These are phyloP conservation scores for Perognathus longimembris DNA, from an alignment of 2,113 vertebrate species.

Conservation along the genomic window DNA sequence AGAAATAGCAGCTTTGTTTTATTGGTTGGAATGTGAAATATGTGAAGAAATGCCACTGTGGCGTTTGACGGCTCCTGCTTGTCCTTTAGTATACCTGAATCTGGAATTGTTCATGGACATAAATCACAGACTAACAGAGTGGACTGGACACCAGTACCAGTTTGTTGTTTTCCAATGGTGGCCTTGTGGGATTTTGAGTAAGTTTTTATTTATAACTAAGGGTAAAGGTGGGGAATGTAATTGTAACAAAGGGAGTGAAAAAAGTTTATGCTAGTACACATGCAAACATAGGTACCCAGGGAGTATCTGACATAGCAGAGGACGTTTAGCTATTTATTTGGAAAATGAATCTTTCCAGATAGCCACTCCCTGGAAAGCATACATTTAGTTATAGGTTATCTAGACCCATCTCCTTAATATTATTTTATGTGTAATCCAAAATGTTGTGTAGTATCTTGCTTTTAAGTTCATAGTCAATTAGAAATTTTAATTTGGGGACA, in stretches of 20 bases:
- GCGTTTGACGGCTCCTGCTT: background rate
- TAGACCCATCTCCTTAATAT: background rate
- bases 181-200: background rate
- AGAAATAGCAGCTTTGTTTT: conserved; percentile 56
- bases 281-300: background rate
- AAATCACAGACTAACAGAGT: conserved; percentile 14
- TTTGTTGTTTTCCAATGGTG: background rate
- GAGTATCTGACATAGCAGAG: background rate
- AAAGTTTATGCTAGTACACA: background rate
- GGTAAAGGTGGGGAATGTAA: background rate
- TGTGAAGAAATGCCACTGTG: conserved; percentile 38
- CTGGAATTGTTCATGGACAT: background rate
- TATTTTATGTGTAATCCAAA: background rate
- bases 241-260: background rate
- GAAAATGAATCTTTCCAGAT: background rate
- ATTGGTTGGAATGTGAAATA: conserved; percentile 58
- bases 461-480: background rate
- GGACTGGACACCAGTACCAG: background rate
- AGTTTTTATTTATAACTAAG: background rate
- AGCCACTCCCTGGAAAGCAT: background rate
- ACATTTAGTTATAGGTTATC: background rate
- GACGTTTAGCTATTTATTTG: background rate
- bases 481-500: background rate
- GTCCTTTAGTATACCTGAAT: background rate
- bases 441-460: background rate